A percentile compares a stretch with the other conserved stretches of the same genome.
Conservation (phyloP, 2,888 invertebrate species). For the Pseudococcus viburni region DNA sequence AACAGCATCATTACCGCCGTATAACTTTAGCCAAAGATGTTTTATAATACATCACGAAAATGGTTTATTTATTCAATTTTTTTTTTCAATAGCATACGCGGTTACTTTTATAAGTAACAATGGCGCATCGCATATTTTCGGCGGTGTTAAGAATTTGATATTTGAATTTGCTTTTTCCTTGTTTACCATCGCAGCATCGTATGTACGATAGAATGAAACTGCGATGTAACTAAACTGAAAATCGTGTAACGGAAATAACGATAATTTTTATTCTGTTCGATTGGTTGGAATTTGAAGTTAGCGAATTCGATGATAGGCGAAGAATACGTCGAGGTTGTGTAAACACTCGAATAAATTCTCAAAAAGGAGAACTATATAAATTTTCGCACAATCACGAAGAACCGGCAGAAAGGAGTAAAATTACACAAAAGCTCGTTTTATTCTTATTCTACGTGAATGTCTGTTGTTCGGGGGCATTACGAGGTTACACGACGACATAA, state of each 20-base stretch:
- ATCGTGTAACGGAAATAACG: not conserved
- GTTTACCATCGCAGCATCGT: not conserved
- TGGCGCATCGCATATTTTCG: not conserved
- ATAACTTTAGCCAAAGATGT: not conserved
- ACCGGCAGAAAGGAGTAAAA: not conserved
- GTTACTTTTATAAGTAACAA: not conserved
- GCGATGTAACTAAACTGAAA: not conserved
- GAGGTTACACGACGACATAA: not conserved
- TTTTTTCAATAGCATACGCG: not conserved
- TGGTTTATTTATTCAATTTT: conserved; percentile 11
- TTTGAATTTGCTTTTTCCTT: not conserved
- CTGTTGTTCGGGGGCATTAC: not conserved
- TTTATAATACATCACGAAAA: not conserved
- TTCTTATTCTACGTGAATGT: not conserved
- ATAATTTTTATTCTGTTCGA: not conserved
- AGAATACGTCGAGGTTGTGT: not conserved
- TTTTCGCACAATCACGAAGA: conserved; percentile 20
- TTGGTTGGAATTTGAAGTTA: not conserved
- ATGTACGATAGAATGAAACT: not conserved
- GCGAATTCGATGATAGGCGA: conserved; percentile 2
- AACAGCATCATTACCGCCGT: not conserved
- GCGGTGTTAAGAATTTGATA: not conserved
- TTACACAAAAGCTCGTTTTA: conserved; percentile 29
- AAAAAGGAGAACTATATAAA: not conserved
- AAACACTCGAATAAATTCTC: conserved; percentile 37